A percentile compares a stretch with the other conserved stretches of the same genome.
Conservation (phyloP, 2,888 invertebrate species). For the Ectropis crepuscularia region DNA sequence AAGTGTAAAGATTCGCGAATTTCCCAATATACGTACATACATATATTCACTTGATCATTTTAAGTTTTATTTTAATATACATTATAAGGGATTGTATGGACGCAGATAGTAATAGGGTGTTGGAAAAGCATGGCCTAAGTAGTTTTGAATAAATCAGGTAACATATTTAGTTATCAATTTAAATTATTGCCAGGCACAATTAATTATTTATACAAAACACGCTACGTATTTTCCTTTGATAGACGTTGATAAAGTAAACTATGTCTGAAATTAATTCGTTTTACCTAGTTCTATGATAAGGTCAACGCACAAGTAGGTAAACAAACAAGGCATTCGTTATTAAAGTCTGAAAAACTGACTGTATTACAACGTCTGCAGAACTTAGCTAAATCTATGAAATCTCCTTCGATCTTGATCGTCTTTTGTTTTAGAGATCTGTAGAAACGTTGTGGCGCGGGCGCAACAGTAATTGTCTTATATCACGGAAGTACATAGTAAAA, state of each 20-base stretch:
- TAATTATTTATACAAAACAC: too few species aligned
- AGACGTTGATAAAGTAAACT: background rate
- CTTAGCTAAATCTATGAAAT: background rate
- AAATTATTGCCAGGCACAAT: too few species aligned
- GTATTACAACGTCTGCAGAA: background rate
- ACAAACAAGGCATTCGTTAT: constrained; percentile 1
- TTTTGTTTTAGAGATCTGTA: constrained; percentile 16
- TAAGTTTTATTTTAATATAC: too few species aligned
- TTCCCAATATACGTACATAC: too few species aligned
- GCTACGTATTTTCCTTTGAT: too few species aligned
- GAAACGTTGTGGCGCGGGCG: constrained; percentile 13
- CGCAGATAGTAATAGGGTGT: too few species aligned
- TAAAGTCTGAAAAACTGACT: constrained; percentile 6
- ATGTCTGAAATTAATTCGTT: constrained; percentile 1
- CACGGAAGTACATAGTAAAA: constrained; percentile 22
- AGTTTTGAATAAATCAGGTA: too few species aligned
- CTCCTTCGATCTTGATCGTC: background rate
- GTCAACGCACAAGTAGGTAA: constrained; percentile 11
- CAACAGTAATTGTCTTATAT: constrained; percentile 21
- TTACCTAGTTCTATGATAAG: background rate
- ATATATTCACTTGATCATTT: too few species aligned
- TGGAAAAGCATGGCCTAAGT: too few species aligned
- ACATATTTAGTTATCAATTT: too few species aligned
- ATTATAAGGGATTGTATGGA: too few species aligned
- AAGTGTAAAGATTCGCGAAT: too few species aligned